phyloP scores from a whole-genome alignment of 2,797 vertebrate genomes.

The Falco concolor region DNA sequence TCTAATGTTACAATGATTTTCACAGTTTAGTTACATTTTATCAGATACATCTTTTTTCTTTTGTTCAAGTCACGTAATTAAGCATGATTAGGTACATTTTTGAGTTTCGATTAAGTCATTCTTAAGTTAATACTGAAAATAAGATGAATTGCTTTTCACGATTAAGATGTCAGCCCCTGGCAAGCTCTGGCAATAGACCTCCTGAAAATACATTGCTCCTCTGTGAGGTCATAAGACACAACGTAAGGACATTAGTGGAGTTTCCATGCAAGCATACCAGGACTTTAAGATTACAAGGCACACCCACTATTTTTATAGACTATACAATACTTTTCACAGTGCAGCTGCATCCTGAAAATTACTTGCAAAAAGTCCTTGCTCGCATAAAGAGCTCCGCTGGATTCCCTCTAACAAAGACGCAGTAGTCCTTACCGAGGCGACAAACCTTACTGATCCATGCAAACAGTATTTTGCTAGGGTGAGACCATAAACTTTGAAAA shows the following conservation, averaged over 20 bases:
- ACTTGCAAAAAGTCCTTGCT: not conserved
- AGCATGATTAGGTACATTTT: constrained; percentile 58
- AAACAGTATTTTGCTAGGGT: not conserved
- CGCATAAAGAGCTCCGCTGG: not conserved
- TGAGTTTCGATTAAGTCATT: constrained; percentile 58
- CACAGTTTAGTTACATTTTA: constrained; percentile 50
- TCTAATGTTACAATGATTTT: constrained; percentile 23
- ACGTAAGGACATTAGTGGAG: constrained; percentile 29
- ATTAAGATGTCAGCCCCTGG: constrained; percentile 48
- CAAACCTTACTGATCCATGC: not conserved
- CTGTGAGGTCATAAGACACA: constrained; percentile 25
- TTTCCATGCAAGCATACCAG: constrained; percentile 67
- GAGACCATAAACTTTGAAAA: not conserved
- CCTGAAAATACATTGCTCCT: constrained; percentile 26
- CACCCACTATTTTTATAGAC: constrained; percentile 52
- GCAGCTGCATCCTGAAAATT: not conserved
- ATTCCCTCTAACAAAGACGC: not conserved
- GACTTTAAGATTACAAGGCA: constrained; percentile 54
- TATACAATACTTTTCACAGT: not conserved
- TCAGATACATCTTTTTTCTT: constrained; percentile 27
- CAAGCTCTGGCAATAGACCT: constrained; percentile 39
- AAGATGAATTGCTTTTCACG: constrained; percentile 46
- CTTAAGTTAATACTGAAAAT: constrained; percentile 60
- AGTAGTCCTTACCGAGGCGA: not conserved
- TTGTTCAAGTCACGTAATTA: constrained; percentile 59